Base-by-base conservation (phyloP, 2,113 vertebrate genomes). In the Andinoacara biseriatus region DNA sequence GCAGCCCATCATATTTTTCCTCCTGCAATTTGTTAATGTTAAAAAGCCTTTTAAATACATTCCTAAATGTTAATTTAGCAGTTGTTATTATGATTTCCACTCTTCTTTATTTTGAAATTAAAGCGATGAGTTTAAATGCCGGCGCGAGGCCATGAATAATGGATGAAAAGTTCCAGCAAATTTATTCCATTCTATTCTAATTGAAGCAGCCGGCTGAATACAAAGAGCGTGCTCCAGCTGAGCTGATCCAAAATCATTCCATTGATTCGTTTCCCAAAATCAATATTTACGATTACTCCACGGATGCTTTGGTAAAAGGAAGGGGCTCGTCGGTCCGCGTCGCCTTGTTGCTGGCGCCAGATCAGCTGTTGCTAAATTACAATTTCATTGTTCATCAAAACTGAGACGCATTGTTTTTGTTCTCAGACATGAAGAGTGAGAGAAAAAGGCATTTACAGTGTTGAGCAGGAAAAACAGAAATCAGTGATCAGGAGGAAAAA, bases 211-310 rank as follows among this genome's bases (percentile, higher is more conserved):
- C 9, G 22, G 46, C 78, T 91, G 92, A 86, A 92, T 90, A 91
- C 88, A 92, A 91, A 90, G 85, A 78, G 78, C 76, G 43, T 49
- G 87, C 86, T 92, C 83, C 86, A 81, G 81, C 86, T 90, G 63
- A 86, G 78, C 86, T 40, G 9, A 87, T 92, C 89, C 87, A 88
- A 82, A 90, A 92, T 91, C 90, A 79, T 74, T 84, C 58, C 65
- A 91, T 84, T 85, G 93, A 94, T 92, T 86, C 76, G 46, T 78
- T 35, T 72, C 35, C 38, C 78, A 58, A 31, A 80, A 94, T 94
- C 92, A 91, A 92, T 94, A 92, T 87, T 80, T 84, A 88, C 89
- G 87, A 89, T 94, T 78, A 88, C 81, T 86, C 56, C 29, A n/a
- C 7, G 75, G 82, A 77, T 87, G 78, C 11, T 76, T 86, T 60